These are phyloP conservation scores for Cyprinodon diabolis DNA, from an alignment of 2,797 vertebrate species.

Conservation along the genomic window DNA sequence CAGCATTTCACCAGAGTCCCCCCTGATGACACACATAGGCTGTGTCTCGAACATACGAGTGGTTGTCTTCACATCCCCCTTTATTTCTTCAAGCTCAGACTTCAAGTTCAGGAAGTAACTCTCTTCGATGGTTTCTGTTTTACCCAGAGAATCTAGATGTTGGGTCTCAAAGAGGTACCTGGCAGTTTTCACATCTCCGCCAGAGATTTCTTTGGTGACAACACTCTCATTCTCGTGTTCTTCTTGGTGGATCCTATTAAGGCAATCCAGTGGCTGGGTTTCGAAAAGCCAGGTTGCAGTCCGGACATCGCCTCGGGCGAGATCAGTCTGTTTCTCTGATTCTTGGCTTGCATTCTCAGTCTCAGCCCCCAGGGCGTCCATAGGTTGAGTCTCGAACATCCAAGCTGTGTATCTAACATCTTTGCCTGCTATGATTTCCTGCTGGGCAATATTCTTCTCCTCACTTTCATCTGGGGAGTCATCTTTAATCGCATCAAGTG, in stretches of 20 bases:
- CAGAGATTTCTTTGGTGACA: conserved; percentile 77
- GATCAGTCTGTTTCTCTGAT: conserved; percentile 74
- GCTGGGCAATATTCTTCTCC: conserved; percentile 78
- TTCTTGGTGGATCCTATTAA: conserved; percentile 85
- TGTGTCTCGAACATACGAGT: conserved; percentile 88
- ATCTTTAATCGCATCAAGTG: conserved; percentile 85
- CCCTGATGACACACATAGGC: conserved; percentile 87
- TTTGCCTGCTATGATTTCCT: conserved; percentile 87
- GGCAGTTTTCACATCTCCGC: conserved; percentile 87
- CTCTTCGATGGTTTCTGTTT: conserved; percentile 86
- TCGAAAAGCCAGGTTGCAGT: conserved; percentile 88
- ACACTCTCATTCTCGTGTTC: conserved; percentile 66
- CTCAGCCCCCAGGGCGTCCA: conserved; percentile 75
- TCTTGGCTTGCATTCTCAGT: conserved; percentile 57
- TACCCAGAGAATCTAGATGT: conserved; percentile 83
- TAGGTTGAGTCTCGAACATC: conserved; percentile 92
- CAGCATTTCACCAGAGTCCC: conserved; percentile 86
- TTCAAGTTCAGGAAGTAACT: conserved; percentile 85
- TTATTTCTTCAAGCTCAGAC: conserved; percentile 89
- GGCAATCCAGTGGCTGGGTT: conserved; percentile 83
- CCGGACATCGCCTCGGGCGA: conserved; percentile 83
- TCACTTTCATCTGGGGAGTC: conserved; percentile 78
- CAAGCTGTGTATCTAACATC: conserved; percentile 87
- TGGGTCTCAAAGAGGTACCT: conserved; percentile 90
- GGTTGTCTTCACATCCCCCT: conserved; percentile 87